Evolutionary conservation across 1,140 invertebrate genomes (phyloP), one percentile per base, ranked within the genome.

Genomic region (Lepidurus arcticus): DNA sequence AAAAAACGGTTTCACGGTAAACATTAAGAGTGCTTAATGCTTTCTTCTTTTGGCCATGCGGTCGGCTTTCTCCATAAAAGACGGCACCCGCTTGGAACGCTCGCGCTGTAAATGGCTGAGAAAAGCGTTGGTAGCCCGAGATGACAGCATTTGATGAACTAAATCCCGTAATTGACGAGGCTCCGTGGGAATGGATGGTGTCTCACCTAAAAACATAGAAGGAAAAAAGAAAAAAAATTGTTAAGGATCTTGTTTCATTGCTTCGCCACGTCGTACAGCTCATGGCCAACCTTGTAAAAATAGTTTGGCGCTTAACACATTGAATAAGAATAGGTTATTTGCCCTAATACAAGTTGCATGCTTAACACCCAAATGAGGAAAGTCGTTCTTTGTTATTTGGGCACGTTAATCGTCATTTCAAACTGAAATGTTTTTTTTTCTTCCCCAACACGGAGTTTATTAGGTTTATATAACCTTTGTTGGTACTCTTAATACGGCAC

Each of bases 11-110:
- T 34, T 34, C 16, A 65, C 42, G 43, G 75, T 13, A 76, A 21
- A 45, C n/a, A 11, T 47, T 47, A 44, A 76, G 6, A 44, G 24
- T 1, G n/a, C 7, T 76, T 76, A 76, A 53, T 76, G 43, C 16
- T 47, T 42, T 45, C 47, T 76, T 44, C 47, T 76, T 47, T 47
- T 44, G 24, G 75, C 26, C 75, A 76, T 76, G 24, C 47, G 75
- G 75, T 76, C 43, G 75, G 43, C 75, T 45, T 76, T 76, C 26
- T 76, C 75, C 75, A 76, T 34, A 47, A 76, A 76, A 47, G 75
- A 45, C 24, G 75, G 75, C 16, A 44, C 21, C 44, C 47, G 43
- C 24, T 76, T 76, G 75, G 43, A 44, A 34, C 75, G 75, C 7
- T 76, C 75, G 43, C 43, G 75, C 16, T 76, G 75, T 47, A 45